phyloP scores from a whole-genome alignment of 2,888 invertebrate genomes.

The Drosophila birchii region DNA sequence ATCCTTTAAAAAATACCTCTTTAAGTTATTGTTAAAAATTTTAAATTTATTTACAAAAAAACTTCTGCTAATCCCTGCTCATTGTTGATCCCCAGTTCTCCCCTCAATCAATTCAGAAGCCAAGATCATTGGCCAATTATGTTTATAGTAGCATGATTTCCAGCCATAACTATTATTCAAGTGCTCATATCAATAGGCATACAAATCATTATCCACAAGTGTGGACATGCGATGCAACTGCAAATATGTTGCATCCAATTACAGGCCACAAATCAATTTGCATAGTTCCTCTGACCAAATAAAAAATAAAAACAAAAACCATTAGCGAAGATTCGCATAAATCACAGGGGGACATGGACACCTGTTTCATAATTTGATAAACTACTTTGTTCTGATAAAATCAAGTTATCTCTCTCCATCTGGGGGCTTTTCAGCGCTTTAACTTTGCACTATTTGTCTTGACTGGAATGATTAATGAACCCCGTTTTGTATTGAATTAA shows the following conservation, averaged over 20 bases:
- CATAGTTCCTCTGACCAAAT: conserved; percentile 29
- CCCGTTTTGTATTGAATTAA: conserved; percentile 14
- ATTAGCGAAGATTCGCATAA: conserved; percentile 29
- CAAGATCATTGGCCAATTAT: conserved; percentile 34
- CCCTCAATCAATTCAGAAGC: conserved; percentile 20
- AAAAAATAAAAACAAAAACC: conserved; percentile 4
- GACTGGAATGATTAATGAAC: conserved; percentile 21
- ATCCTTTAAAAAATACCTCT: not conserved
- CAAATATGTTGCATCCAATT: conserved; percentile 25
- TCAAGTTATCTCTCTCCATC: conserved; percentile 25
- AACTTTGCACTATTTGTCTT: conserved; percentile 20
- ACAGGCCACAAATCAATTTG: conserved; percentile 28
- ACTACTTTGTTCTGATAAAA: conserved; percentile 22
- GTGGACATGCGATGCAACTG: conserved; percentile 24
- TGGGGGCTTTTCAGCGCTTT: conserved; percentile 35
- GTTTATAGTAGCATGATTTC: conserved; percentile 13
- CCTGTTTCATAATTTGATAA: conserved; percentile 34
- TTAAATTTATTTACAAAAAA: not conserved
- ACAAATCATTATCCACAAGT: conserved; percentile 10
- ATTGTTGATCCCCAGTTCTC: too few species aligned
- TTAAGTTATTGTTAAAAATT: not conserved
- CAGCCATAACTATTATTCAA: conserved; percentile 19
- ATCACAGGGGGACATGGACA: conserved; percentile 17
- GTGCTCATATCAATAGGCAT: not conserved
- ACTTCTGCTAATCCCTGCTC: too few species aligned